Percentiles rank a stretch among this genome's conserved stretches.
These are phyloP conservation scores for Typhlichthys subterraneus DNA, from an alignment of 2,797 vertebrate genomes.

Conservation along the genomic window DNA sequence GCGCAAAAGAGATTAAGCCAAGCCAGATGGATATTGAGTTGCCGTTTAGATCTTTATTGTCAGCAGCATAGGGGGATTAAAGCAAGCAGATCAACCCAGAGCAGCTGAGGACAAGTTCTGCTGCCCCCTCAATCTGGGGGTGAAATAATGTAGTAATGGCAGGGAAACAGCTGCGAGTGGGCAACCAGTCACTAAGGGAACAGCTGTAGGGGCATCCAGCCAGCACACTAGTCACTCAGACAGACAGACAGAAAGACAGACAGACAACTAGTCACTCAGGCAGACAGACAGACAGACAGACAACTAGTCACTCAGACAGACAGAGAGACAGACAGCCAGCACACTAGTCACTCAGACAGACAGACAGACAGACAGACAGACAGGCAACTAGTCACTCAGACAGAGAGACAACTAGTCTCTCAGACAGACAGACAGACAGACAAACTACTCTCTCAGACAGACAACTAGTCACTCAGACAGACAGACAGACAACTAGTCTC, in stretches of 20 bases:
- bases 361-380: not conserved
- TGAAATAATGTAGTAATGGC: conserved; percentile 81
- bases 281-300: not conserved
- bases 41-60: conserved; percentile 66
- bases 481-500: not conserved
- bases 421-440: not conserved
- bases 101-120: conserved; percentile 63
- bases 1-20: conserved; percentile 67
- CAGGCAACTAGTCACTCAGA: not conserved
- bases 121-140: conserved; percentile 67
- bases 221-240: not conserved
- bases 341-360: not conserved
- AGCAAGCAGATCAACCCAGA: conserved; percentile 69
- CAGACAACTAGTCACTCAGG: conserved; percentile 28
- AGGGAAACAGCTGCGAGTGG: conserved; percentile 73
- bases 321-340: conserved; percentile 32
- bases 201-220: conserved; percentile 65
- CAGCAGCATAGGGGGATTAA: conserved; percentile 66
- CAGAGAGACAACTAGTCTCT: not conserved
- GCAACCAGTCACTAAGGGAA: conserved; percentile 56
- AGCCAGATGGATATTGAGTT: conserved; percentile 77
- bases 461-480: not conserved
- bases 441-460: no score
- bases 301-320: not conserved
- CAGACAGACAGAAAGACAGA: not conserved